phyloP scores from a whole-genome alignment of 2,113 vertebrate species.

The Ictalurus punctatus region DNA sequence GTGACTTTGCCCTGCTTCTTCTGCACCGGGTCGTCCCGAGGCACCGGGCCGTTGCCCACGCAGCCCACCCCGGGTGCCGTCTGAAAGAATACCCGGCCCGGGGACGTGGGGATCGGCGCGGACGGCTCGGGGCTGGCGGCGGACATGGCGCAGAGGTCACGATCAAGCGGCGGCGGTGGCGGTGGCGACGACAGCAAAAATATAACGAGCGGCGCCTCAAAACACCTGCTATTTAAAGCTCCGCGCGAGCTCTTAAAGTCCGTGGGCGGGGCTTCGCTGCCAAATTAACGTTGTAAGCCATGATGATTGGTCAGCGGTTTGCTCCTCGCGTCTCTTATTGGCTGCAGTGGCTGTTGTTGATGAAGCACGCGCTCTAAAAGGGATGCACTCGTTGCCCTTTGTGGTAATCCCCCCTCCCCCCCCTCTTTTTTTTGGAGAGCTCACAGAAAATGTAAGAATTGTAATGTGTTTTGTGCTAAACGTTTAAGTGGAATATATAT shows the following conservation, averaged over 20 bases:
- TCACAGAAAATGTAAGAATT: not conserved
- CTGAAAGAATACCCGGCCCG: constrained; percentile 88
- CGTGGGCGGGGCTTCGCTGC: constrained; percentile 62
- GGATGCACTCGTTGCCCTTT: constrained; percentile 18
- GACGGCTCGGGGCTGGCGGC: constrained; percentile 75
- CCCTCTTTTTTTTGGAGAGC: not conserved
- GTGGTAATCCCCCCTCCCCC: not conserved
- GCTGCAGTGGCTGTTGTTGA: not conserved
- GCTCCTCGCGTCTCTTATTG: not conserved
- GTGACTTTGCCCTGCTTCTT: constrained; percentile 95
- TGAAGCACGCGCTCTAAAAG: constrained; percentile 21
- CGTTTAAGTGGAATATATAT: too few species aligned
- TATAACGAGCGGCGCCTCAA: constrained; percentile 39
- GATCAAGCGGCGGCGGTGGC: not conserved
- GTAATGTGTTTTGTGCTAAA: not conserved
- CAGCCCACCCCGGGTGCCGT: constrained; percentile 73
- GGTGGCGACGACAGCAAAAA: not conserved
- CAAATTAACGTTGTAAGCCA: constrained; percentile 21
- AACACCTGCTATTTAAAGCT: constrained; percentile 81
- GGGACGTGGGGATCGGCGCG: constrained; percentile 68
- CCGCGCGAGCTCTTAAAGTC: constrained; percentile 60
- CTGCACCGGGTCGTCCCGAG: constrained; percentile 78
- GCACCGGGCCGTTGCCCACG: constrained; percentile 68
- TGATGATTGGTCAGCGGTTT: constrained; percentile 30
- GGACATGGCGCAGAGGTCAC: constrained; percentile 68